phyloP scores from a whole-genome alignment of 2,113 vertebrate species.

The Ochotona princeps region DNA sequence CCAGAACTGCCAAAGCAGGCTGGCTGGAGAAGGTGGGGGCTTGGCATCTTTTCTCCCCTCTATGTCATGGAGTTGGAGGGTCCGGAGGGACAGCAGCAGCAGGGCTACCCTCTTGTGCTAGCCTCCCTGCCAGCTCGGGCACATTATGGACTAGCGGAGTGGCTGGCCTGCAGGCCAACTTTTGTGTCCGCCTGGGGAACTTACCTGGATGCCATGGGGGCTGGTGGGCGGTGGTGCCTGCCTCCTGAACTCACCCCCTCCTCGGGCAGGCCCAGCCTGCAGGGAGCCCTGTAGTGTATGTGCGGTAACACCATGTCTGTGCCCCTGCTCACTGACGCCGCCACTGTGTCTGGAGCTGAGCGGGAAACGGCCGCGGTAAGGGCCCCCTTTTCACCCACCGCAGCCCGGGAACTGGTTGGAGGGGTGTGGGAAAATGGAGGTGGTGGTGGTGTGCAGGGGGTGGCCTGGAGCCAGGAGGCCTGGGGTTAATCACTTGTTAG shows the following conservation, averaged over 20 bases:
- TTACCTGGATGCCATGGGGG: not conserved
- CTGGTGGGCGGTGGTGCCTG: not conserved
- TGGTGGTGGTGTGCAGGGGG: not conserved
- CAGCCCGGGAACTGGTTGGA: not conserved
- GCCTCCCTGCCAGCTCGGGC: too few relatives aligned
- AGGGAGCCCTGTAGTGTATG: constrained; percentile 94
- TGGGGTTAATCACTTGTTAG: not conserved
- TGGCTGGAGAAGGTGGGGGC: not conserved
- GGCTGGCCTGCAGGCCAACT: not conserved
- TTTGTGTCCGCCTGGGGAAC: not conserved
- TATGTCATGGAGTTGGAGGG: not conserved
- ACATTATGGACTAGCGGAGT: not conserved
- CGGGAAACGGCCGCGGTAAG: constrained; percentile 98
- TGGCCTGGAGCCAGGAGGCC: not conserved
- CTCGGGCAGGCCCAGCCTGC: constrained; percentile 80
- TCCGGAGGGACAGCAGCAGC: not conserved
- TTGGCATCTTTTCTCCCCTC: not conserved
- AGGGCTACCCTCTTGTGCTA: too few relatives aligned
- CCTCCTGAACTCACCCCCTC: constrained; percentile 53
- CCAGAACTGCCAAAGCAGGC: not conserved
- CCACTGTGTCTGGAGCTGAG: constrained; percentile 95
- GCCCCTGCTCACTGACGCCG: constrained; percentile 97
- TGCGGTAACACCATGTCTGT: constrained; percentile 99
- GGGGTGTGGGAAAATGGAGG: constrained; percentile 50
- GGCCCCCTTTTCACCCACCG: not conserved